Conservation (phyloP, 2,888 invertebrate genomes). For the Willowsia nigromaculata region DNA sequence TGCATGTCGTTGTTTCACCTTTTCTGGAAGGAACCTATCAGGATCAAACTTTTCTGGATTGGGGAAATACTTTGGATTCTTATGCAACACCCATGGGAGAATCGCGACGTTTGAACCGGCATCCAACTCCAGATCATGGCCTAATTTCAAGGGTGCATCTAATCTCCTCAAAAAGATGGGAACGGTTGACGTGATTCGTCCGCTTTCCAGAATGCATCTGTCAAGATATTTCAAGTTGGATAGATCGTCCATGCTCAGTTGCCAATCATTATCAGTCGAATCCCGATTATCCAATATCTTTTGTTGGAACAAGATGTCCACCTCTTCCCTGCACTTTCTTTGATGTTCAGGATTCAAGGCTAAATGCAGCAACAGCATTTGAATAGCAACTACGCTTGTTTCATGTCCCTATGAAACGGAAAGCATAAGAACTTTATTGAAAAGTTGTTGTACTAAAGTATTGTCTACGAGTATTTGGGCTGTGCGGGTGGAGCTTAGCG, state of each 20-base stretch:
- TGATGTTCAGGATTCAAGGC: not conserved
- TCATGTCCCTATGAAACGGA: not conserved
- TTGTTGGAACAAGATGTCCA: not conserved
- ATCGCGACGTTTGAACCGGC: too few species aligned
- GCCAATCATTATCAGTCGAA: too few species aligned
- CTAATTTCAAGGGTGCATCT: too few species aligned
- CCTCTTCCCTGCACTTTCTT: not conserved
- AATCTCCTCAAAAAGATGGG: too few species aligned
- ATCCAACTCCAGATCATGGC: too few species aligned
- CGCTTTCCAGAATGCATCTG: slow-evolving; percentile 11
- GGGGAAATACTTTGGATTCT: not conserved
- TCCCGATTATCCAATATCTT: not conserved
- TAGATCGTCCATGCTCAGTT: not conserved
- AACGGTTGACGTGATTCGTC: not conserved
- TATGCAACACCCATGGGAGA: not conserved
- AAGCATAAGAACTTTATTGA: not conserved
- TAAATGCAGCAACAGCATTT: not conserved
- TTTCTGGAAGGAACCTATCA: not conserved
- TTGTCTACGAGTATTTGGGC: too few species aligned
- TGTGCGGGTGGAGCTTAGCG: too few species aligned
- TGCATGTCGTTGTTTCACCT: not conserved
- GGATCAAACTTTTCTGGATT: too few species aligned
- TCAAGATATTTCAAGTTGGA: not conserved
- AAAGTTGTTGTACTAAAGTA: too few species aligned
- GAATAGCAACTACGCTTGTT: not conserved